Conservation (phyloP, 2,113 vertebrate genomes). For the Copsychus sechellarum region DNA sequence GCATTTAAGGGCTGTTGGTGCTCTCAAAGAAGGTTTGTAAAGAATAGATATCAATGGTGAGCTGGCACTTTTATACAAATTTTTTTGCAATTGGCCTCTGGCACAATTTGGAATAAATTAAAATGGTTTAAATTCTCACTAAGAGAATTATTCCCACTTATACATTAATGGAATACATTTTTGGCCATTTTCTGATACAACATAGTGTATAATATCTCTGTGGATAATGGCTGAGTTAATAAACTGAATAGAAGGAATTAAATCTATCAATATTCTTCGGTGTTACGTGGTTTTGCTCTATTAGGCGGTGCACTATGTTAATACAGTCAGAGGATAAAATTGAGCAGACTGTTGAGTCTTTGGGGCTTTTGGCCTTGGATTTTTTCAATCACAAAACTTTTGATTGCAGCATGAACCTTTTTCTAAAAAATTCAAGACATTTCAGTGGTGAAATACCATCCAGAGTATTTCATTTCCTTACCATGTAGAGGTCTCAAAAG, state of each 20-base stretch:
- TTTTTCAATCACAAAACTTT: not conserved
- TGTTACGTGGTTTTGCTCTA: not conserved
- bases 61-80: not conserved
- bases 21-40: not conserved
- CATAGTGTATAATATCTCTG: not conserved
- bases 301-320: not conserved
- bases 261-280: not conserved
- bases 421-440: not conserved
- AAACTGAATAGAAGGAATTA: not conserved
- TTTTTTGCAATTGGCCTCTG: not conserved
- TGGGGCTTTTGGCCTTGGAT: not conserved
- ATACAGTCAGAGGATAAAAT: not conserved
- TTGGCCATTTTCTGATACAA: not conserved
- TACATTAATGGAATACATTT: not conserved
- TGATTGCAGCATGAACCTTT: not conserved
- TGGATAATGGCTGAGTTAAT: not conserved
- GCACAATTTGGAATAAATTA: not conserved
- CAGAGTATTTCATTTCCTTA: not conserved
- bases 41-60: not conserved
- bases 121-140: not conserved
- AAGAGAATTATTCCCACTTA: not conserved
- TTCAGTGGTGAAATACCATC: not conserved
- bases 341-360: not conserved
- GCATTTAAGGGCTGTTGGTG: not conserved
- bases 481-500: not conserved